These are phyloP conservation scores for Dusona sp. DNA, from an alignment of 2,888 invertebrate genomes.

Conservation along the genomic window DNA sequence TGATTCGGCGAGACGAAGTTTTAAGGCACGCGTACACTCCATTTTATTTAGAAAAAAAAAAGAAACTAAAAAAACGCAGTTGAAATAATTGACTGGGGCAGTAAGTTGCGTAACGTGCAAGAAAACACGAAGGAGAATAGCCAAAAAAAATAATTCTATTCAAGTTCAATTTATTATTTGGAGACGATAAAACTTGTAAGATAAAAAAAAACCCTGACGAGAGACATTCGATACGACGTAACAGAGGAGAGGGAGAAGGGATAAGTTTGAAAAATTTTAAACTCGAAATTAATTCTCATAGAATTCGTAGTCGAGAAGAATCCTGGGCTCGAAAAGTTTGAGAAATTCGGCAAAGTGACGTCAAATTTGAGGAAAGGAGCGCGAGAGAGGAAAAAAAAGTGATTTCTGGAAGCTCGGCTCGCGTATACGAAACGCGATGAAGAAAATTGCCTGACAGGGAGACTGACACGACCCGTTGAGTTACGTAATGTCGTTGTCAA, in stretches of 20 bases:
- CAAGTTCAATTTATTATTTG: background rate
- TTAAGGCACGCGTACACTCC: background rate
- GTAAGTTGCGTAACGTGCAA: background rate
- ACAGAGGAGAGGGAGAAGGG: background rate
- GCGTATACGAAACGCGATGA: conserved; percentile 34
- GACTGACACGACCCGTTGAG: conserved; percentile 69
- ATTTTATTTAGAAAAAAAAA: background rate
- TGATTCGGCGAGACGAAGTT: background rate
- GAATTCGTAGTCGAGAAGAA: background rate
- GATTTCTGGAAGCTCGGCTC: conserved; percentile 36
- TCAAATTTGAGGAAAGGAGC: background rate
- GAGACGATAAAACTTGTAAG: background rate
- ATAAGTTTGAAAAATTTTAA: background rate
- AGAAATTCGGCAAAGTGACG: background rate
- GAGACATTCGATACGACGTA: background rate
- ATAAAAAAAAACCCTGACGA: background rate
- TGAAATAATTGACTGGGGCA: background rate
- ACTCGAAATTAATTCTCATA: background rate
- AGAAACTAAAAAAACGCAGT: no score
- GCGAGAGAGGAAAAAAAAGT: conserved; percentile 1
- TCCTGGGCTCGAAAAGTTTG: background rate
- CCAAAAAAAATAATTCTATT: background rate
- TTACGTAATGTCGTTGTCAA: conserved; percentile 82
- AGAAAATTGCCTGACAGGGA: conserved; percentile 66
- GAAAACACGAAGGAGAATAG: background rate